Conservation (phyloP, 2,113 vertebrate species). For the Ahaetulla prasina region DNA sequence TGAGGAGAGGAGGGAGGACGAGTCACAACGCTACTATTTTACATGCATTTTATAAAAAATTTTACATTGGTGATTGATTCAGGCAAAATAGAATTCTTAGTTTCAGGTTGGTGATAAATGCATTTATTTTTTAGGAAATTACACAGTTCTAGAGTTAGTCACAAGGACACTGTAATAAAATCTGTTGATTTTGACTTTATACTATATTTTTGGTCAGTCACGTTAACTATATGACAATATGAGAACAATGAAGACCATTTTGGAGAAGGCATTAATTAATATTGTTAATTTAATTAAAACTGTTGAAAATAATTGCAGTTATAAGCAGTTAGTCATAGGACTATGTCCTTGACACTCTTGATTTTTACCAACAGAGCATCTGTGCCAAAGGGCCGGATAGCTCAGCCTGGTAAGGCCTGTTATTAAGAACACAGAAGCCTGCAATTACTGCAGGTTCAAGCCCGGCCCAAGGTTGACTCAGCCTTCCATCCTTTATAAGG, state of each 20-base stretch:
- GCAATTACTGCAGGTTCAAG: too few species aligned
- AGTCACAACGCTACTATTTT: too few species aligned
- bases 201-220: not conserved
- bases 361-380: not conserved
- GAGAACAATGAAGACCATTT: not conserved
- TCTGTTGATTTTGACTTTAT: not conserved
- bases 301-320: not conserved
- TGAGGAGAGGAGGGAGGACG: too few species aligned
- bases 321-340: not conserved
- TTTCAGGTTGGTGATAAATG: not conserved
- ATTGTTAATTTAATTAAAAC: not conserved
- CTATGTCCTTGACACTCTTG: not conserved
- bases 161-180: not conserved
- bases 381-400: too few species aligned
- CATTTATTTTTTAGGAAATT: not conserved
- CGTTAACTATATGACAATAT: not conserved
- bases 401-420: too few species aligned
- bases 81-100: not conserved
- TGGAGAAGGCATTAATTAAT: not conserved
- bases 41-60: not conserved
- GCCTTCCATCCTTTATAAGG: too few species aligned
- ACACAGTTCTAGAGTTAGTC: not conserved
- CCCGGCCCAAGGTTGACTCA: too few species aligned
- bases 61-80: not conserved
- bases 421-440: too few species aligned